Evolutionary conservation across 2,113 vertebrate genomes (phyloP).

Genomic region (Saguinus imperator): DNA sequence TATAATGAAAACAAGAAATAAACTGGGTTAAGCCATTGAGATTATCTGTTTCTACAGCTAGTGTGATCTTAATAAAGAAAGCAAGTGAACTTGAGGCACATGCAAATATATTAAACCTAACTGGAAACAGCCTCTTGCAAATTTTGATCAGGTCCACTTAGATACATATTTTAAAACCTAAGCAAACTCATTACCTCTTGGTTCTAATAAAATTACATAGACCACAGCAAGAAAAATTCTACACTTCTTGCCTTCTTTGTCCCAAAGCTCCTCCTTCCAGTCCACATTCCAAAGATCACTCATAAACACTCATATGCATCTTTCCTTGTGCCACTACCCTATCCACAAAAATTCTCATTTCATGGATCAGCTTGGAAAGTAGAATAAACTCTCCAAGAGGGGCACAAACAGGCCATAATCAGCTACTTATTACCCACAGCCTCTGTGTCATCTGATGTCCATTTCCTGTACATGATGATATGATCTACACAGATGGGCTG

Average conservation of each 20-base stretch:
- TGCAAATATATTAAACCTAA: constrained; percentile 29
- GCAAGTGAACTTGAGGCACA: constrained; percentile 11
- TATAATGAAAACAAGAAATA: constrained; percentile 31
- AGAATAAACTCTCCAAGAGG: background rate
- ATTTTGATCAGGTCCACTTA: constrained; percentile 4
- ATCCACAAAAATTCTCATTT: background rate
- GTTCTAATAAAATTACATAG: background rate
- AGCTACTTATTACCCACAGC: background rate
- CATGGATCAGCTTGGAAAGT: constrained; percentile 20
- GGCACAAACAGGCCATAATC: background rate
- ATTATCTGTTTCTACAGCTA: constrained; percentile 7
- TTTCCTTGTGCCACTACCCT: background rate
- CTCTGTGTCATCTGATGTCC: background rate
- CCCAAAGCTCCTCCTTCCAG: background rate
- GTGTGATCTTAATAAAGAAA: constrained; percentile 13
- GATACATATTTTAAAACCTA: background rate
- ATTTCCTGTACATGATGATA: background rate
- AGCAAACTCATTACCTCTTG: constrained; percentile 3
- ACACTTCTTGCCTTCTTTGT: background rate
- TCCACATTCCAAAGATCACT: background rate
- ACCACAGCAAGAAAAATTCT: background rate
- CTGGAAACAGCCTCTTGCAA: constrained; percentile 1
- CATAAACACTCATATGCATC: constrained; percentile 4
- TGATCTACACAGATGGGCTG: background rate
- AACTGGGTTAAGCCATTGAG: background rate